These are phyloP conservation scores for Clarias fuscus DNA, from an alignment of 2,797 vertebrate genomes.

Conservation along the genomic window DNA sequence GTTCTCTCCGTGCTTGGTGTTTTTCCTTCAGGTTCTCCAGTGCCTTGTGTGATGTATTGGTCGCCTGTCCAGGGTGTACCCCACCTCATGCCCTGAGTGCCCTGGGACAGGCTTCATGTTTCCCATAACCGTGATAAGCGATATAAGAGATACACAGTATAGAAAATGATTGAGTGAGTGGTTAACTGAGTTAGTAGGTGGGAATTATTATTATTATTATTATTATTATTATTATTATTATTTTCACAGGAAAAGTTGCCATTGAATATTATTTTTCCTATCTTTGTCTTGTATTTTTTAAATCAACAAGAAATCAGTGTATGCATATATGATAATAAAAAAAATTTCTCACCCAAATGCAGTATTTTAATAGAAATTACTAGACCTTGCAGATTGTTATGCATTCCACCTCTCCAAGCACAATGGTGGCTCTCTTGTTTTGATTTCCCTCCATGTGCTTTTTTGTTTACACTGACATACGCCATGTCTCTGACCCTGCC, in stretches of 20 bases:
- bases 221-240: not conserved
- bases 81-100: no score
- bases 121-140: no score
- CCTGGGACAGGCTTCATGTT: no score
- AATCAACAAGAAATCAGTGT: not conserved
- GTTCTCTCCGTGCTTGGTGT: no score
- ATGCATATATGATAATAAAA: not conserved
- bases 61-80: no score
- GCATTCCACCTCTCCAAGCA: not conserved
- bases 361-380: not conserved
- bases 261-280: not conserved
- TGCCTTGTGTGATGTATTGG: no score
- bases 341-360: not conserved
- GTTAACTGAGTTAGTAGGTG: not conserved
- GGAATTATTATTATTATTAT: no score
- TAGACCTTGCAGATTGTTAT: not conserved
- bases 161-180: not conserved
- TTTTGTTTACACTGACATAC: conserved; percentile 12
- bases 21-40: no score
- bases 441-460: not conserved
- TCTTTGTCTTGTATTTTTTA: not conserved
- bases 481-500: no score
- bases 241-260: not conserved
- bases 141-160: no score
- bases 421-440: not conserved